These are phyloP conservation scores for Pantherophis guttatus DNA, from an alignment of 2,113 vertebrate species.

Conservation along the genomic window DNA sequence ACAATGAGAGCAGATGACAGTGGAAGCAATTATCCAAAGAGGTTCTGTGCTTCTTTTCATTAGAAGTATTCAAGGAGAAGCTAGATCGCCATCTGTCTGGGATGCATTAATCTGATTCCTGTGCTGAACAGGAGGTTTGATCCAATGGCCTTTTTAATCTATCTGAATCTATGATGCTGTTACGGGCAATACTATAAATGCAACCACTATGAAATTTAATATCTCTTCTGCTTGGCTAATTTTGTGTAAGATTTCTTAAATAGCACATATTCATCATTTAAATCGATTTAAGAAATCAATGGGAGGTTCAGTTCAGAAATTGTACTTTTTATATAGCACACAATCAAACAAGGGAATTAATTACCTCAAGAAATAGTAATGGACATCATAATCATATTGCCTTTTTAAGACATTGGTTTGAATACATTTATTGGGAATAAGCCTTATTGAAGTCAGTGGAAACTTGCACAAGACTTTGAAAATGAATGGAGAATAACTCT, in stretches of 20 bases:
- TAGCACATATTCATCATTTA: not conserved
- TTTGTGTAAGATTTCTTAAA: not conserved
- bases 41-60: not conserved
- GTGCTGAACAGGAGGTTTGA: not conserved
- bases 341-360: not conserved
- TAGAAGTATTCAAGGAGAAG: not conserved
- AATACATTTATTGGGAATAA: not conserved
- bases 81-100: not conserved
- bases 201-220: not conserved
- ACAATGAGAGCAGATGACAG: not conserved
- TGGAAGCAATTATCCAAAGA: not conserved
- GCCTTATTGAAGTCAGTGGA: not conserved
- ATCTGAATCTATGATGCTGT: not conserved
- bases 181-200: not conserved
- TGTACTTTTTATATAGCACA: not conserved
- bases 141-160: not conserved
- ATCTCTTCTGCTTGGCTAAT: not conserved
- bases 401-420: not conserved
- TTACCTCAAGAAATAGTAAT: not conserved
- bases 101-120: not conserved
- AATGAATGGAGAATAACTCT: not conserved
- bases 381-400: not conserved
- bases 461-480: not conserved
- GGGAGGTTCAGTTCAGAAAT: not conserved
- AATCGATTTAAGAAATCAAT: not conserved